Conservation (phyloP, 2,113 vertebrate genomes). For the Xiphias gladius region DNA sequence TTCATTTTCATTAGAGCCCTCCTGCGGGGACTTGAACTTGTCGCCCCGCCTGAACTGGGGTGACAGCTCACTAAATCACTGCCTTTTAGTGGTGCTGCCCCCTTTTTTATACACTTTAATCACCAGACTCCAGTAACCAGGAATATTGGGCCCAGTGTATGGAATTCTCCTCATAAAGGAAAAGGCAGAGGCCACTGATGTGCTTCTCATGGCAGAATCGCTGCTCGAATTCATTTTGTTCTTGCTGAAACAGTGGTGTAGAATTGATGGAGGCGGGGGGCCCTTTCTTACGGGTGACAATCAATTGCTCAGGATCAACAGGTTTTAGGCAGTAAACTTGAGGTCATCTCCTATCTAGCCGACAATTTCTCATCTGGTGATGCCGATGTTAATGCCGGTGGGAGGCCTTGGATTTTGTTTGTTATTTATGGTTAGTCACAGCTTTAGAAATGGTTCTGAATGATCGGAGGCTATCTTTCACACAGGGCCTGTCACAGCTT, state of each 20-base stretch:
- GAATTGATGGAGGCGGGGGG: constrained; percentile 36
- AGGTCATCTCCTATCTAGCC: constrained; percentile 80
- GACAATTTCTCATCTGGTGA: constrained; percentile 81
- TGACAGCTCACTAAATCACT: constrained; percentile 88
- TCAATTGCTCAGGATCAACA: constrained; percentile 84
- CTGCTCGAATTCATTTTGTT: constrained; percentile 75
- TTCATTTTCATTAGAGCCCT: constrained; percentile 84
- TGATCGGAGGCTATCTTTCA: constrained; percentile 79
- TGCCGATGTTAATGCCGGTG: constrained; percentile 64
- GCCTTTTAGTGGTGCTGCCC: constrained; percentile 83
- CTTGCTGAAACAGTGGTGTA: constrained; percentile 64
- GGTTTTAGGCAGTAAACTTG: constrained; percentile 83
- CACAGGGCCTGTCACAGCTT: constrained; percentile 55
- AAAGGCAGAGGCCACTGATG: constrained; percentile 75
- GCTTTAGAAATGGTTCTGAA: constrained; percentile 78
- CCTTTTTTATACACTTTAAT: constrained; percentile 87
- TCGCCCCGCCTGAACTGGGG: constrained; percentile 76
- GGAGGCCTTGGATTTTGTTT: constrained; percentile 85
- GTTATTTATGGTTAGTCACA: constrained; percentile 86
- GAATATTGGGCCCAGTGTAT: constrained; percentile 82
- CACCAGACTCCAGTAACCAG: constrained; percentile 83
- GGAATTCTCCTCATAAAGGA: constrained; percentile 83
- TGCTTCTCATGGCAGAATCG: constrained; percentile 77
- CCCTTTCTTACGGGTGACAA: constrained; percentile 65
- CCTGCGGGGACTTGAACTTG: constrained; percentile 84